Base-by-base conservation (phyloP, 1,140 invertebrate genomes). In the Cydia splendana region DNA sequence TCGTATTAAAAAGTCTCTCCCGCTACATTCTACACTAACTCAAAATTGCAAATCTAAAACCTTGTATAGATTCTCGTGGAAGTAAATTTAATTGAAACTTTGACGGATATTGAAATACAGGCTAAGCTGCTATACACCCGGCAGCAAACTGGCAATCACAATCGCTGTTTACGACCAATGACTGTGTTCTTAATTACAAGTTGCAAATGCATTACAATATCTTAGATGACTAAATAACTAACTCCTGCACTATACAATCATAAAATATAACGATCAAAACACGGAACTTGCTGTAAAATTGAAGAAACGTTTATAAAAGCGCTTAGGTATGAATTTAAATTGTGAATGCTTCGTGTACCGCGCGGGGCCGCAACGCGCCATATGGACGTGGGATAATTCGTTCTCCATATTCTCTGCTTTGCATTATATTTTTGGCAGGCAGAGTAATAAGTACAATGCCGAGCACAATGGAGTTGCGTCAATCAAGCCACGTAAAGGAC, bases 401-500 rank as follows among this genome's bases (percentile, higher is more conserved):
- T 79, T 74, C 53, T 57, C 75, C 71, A 79, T 79, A 78, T 79
- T 79, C 76, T 62, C 30, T 74, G 30, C 28, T 77, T 38, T 48
- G 34, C 75, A 74, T 65, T 74, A 71, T 15, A 62, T 57, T 77
- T 84, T 82, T 82, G 78, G 79, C 79, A 76, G 69, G 82, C 73
- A 74, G 79, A 79, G 73, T 77, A 81, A 82, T 75, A 78, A 76
- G 77, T 76, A 81, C 74, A 76, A 77, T 78, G 45, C 57, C 74
- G 79, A 77, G 79, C 13, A 48, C 65, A 78, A 77, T 65, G 51
- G 73, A 76, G 77, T 88, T 87, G 85, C 86, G 84, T 88, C 82
- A 89, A 85, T 85, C 83, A 83, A 83, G 78, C 76, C 80, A 77
- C 79, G 78, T 82, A 86, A 81, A 87, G 81, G 86, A 85, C 82